Evolutionary conservation across 2,888 invertebrate species (phyloP), one percentile per base, ranked within the genome.

Genomic region (Agrochola circellaris): DNA sequence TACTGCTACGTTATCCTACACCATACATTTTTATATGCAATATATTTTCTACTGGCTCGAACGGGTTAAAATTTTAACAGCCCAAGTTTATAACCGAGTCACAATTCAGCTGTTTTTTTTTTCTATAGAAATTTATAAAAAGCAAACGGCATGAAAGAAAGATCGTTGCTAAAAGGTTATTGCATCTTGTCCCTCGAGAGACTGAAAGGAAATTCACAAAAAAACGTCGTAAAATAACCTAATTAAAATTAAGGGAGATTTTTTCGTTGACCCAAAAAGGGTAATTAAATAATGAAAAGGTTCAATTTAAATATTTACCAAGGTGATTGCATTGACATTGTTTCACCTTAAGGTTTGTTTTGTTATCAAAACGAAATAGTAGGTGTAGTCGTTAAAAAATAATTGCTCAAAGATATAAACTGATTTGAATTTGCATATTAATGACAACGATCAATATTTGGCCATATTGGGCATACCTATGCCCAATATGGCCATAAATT

Each of bases 281-380:
- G 66, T 72, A 82, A 77, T 79, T 74, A 85, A 75, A 74, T 78
- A 79, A 82, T 70, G 65, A 71, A 79, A 86, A 82, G 76, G 75
- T 79, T 72, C 34, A 75, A 79, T 87, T 85, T 75, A 78, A 86
- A 84, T 84, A 77, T 87, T 78, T 76, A 73, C 73, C 67, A 58
- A 77, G 76, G 73, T 83, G 71, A 83, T 80, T 75, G 80, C 75
- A 80, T 86, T 86, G 87, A 72, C 81, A 79, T 85, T 85, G 80
- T 86, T 66, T 80, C 70, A 75, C 86, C 68, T 83, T 68, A 70
- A 45, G 42, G 56, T 75, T 74, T 79, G 56, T 83, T 75, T 72
- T 75, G 64, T 83, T 83, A 74, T 75, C 76, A 71, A 71, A 70
- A 77, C 66, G 60, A 69, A 81, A 69, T 30, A 61, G 58, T 54